phyloP scores from a whole-genome alignment of 2,113 vertebrate genomes.

The Hoplias malabaricus region DNA sequence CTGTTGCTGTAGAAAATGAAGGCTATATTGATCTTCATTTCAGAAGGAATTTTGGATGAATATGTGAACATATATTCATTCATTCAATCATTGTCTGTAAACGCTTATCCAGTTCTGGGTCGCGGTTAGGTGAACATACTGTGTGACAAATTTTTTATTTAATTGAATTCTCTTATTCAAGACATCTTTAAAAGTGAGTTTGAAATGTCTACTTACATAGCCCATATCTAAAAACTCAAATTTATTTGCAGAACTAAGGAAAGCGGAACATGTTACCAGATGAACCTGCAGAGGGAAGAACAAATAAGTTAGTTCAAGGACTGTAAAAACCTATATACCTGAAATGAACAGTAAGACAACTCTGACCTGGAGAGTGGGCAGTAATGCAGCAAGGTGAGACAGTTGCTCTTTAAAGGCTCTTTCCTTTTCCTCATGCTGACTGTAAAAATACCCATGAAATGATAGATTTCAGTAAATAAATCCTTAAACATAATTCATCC shows the following conservation, averaged over 20 bases:
- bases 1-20: too few species aligned
- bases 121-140: too few species aligned
- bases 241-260: constrained; percentile 84
- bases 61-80: too few species aligned
- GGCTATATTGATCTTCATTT: too few species aligned
- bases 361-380: constrained; percentile 83
- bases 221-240: constrained; percentile 85
- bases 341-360: neutral
- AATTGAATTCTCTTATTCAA: too few species aligned
- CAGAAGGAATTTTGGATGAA: too few species aligned
- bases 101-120: too few species aligned
- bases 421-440: constrained; percentile 85
- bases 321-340: neutral
- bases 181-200: neutral
- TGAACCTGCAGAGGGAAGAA: constrained; percentile 69
- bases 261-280: constrained; percentile 83
- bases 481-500: neutral
- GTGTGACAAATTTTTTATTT: too few species aligned
- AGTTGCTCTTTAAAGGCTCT: constrained; percentile 85
- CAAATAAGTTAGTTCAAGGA: neutral
- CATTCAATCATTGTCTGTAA: too few species aligned
- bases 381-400: constrained; percentile 75
- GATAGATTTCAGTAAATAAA: too few species aligned
- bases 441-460: constrained; percentile 50
- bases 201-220: constrained; percentile 74